Evolutionary conservation across 2,888 invertebrate genomes (phyloP), one percentile per base, ranked within the genome.

Genomic region (Agelastica alni): DNA sequence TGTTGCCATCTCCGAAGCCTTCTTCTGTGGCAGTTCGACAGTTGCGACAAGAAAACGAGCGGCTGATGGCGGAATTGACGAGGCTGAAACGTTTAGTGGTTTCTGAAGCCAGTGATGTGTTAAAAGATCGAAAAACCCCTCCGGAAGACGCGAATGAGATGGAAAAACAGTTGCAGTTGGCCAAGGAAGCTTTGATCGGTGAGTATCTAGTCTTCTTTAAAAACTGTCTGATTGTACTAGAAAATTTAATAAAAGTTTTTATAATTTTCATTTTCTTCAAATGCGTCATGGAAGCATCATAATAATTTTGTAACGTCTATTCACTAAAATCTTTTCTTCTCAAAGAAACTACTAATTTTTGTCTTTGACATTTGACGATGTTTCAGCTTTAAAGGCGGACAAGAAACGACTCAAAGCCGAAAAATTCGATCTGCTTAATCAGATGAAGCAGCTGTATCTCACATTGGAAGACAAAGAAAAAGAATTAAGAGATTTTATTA

Each of bases 391-490:
- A 71, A 93, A 94, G 76, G 87, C 90, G 56, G 96, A 96, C 77
- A 84, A 94, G 58, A 93, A 94, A 77, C 84, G 93, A 61, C 81
- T 96, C 73, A 93, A 94, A 79, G 90, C 92, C 9, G 96, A 96
- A 79, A 95, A 95, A 79, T 90, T 91, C 72, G 96, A 96, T 78
- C 82, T 96, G 61, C 80, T 96, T 65, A 91, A 89, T 73, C 95
- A 96, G 80, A 95, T 96, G 87, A 94, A 94, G 76, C 94, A 96
- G 72, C 83, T 96, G 55, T 96, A 96, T 76, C 87, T 89, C 51
- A 94, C 95, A 5, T 81, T 96, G 57, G 96, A 96, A 77, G 94
- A 95, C 75, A 96, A 96, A 78, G 96, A 96, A 75, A 89, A 91
- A 69, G 95, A 96, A 76, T 80, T 96, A 54, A 82, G 95, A 54